Evolutionary conservation across 2,888 invertebrate species (phyloP).

Genomic region (Caenorhabditis sp.): DNA sequence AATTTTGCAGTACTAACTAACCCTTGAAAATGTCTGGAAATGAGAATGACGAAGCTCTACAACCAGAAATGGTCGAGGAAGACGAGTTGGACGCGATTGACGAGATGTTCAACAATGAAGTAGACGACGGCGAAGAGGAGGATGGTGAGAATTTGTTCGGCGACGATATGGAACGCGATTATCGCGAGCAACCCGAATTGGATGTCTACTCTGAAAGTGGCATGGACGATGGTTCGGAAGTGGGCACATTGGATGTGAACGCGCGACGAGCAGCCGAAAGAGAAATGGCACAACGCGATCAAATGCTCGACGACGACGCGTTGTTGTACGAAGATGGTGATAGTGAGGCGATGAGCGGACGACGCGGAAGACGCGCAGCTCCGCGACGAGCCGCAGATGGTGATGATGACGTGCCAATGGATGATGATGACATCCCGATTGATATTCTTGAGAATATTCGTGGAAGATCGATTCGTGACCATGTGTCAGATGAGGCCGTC

Average conservation of each 20-base stretch:
- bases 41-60: constrained; percentile 14
- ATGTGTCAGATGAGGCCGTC: constrained; percentile 94
- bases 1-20: constrained; percentile 2
- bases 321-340: constrained; percentile 67
- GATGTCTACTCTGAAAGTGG: constrained; percentile 88
- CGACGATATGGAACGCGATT: constrained; percentile 97
- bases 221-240: constrained; percentile 84
- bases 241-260: constrained; percentile 82
- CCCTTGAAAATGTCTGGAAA: not conserved
- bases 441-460: constrained; percentile 97
- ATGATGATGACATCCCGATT: constrained; percentile 77
- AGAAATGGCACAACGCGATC: constrained; percentile 85
- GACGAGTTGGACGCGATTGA: constrained; percentile 47
- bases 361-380: constrained; percentile 13
- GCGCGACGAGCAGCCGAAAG: constrained; percentile 90
- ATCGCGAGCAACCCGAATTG: constrained; percentile 91
- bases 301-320: constrained; percentile 74
- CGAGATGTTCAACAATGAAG: constrained; percentile 58
- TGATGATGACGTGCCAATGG: constrained; percentile 42
- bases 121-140: constrained; percentile 62
- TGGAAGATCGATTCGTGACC: constrained; percentile 90
- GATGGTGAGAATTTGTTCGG: constrained; percentile 78
- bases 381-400: not conserved
- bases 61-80: constrained; percentile 18
- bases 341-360: constrained; percentile 23